Evolutionary conservation across 2,113 vertebrate genomes (phyloP).

Genomic region (Crocuta crocuta): DNA sequence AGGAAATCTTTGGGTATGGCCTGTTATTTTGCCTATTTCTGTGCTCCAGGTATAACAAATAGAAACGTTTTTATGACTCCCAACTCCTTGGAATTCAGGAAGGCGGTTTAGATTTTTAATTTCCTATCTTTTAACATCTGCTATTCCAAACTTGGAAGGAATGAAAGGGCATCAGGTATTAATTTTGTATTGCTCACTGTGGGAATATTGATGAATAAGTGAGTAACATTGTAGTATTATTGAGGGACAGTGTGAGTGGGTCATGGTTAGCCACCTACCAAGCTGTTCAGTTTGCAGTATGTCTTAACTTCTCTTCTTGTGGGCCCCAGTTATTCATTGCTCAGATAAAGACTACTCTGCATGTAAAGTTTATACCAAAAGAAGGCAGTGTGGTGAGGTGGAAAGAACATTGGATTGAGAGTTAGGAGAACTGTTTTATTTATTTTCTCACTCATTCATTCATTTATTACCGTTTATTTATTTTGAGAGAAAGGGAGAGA

Average conservation of each 20-base stretch:
- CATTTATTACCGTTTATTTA: too few relatives aligned
- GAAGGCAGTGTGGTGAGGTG: background rate
- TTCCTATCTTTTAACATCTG: background rate
- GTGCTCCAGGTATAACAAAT: background rate
- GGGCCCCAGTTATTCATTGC: background rate
- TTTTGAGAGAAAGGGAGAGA: too few relatives aligned
- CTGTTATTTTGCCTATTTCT: slow-evolving; percentile 40
- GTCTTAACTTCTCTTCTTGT: background rate
- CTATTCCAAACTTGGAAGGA: background rate
- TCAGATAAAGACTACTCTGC: background rate
- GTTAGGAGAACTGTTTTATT: background rate
- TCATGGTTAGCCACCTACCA: background rate
- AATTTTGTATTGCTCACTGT: background rate
- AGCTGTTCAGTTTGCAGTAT: background rate
- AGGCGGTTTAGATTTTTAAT: slow-evolving; percentile 35
- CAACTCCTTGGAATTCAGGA: background rate
- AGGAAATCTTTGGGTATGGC: background rate
- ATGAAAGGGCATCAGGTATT: background rate
- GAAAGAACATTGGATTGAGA: background rate
- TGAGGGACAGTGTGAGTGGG: background rate
- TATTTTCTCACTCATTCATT: too few relatives aligned
- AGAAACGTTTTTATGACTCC: slow-evolving; percentile 35
- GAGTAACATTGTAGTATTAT: background rate
- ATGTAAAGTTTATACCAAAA: background rate
- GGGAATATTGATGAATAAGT: background rate